Evolutionary conservation across 37 sponge, comb jelly and placozoan genomes (phyloP), one percentile per base, ranked within the genome.

Genomic region (Ianthella basta): DNA sequence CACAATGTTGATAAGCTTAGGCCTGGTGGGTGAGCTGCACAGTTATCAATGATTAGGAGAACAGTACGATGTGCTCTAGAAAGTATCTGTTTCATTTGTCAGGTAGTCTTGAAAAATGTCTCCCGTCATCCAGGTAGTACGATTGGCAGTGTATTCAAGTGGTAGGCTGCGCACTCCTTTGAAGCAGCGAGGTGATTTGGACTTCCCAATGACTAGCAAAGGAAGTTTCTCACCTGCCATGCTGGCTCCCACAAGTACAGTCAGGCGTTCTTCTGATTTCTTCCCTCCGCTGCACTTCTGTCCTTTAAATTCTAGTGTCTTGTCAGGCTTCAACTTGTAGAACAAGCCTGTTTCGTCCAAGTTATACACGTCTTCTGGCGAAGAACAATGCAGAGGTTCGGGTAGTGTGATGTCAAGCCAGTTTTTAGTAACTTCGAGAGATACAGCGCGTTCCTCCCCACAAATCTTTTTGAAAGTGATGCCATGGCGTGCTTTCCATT

Each of bases 21-120:
- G 15, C n/a, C 12, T 12, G 18, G 37, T 70, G 72, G 56, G 57
- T 85, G 86, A 19, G 64, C 78, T 75, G 79, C 12, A 30, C 78
- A 85, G 79, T 85, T 85, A 33, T 85, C 86, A 6, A 85, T 38
- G 40, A 85, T 56, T 27, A 85, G 56, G 55, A 75, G 27, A 24
- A 55, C 25, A 12, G 12, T 5, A 13, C 84, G 6, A 29, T 44
- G 35, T 68, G 4, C 12, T 25, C n/a, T 50, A 13, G 4, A 15
- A 18, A 85, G 36, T 18, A 14, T 72, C 2, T 32, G 16, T 20
- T 85, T 72, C 59, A 50, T 59, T 74, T 60, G 44, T 2, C 59
- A 73, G 60, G 38, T 20, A 77, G 32, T 85, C 56, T 21, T 74
- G 40, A 4, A 72, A 85, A 3, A 85, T 13, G 25, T 35, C 78